Conservation (phyloP, 2,888 invertebrate genomes). For the Nephrotoma flavescens region DNA sequence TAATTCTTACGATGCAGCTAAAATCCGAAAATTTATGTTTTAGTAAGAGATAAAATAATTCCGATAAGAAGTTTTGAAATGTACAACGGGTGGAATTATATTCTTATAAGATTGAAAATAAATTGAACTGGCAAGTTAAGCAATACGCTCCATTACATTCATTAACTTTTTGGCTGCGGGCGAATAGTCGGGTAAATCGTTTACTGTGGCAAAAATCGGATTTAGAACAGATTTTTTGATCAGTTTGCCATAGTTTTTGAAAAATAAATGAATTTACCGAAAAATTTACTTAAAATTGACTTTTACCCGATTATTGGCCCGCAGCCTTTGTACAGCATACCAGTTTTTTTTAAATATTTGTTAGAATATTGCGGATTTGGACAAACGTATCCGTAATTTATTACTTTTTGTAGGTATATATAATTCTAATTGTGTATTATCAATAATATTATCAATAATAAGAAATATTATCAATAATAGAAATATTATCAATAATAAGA, state of each 20-base stretch:
- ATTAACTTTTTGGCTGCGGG: too few species aligned
- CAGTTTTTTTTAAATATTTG: not conserved
- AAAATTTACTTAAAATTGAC: too few species aligned
- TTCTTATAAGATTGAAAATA: not conserved
- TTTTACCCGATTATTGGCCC: too few species aligned
- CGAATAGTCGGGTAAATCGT: too few species aligned
- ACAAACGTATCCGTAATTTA: not conserved
- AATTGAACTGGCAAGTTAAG: too few species aligned
- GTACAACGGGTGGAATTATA: not conserved
- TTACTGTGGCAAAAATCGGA: too few species aligned
- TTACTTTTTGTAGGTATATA: not conserved
- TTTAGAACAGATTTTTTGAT: too few species aligned
- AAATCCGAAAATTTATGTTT: not conserved
- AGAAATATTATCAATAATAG: not conserved
- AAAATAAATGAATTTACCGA: too few species aligned
- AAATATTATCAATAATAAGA: not conserved
- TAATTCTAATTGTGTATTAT: not conserved
- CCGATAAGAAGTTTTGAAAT: not conserved
- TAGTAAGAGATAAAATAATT: not conserved
- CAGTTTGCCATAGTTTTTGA: too few species aligned
- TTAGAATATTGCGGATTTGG: not conserved
- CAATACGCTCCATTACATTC: too few species aligned
- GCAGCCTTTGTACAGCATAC: too few species aligned
- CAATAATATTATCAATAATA: too few species aligned
- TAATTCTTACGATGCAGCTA: not conserved